These are phyloP conservation scores for Harpalus rubripes DNA, from an alignment of 2,888 invertebrate species.

Conservation along the genomic window DNA sequence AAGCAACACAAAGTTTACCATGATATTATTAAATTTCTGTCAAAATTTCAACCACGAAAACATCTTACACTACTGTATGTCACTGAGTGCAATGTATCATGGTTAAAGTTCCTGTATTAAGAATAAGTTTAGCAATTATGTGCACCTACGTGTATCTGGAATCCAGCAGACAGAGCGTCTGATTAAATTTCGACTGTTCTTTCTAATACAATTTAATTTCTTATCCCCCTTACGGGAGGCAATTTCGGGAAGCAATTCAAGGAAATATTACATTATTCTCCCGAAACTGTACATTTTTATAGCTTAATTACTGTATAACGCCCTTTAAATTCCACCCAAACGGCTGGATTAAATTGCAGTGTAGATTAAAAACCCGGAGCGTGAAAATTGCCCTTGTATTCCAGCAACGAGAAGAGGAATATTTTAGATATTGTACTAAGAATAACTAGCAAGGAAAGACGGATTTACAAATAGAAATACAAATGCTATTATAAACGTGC, in stretches of 20 bases:
- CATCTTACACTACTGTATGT: no score
- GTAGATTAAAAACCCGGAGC: slow-evolving; percentile 75
- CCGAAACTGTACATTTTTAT: slow-evolving; percentile 74
- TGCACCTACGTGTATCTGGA: not conserved
- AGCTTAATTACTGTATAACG: slow-evolving; percentile 76
- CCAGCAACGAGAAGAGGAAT: not conserved
- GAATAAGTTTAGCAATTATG: not conserved
- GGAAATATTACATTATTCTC: slow-evolving; percentile 55
- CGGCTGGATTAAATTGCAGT: slow-evolving; percentile 77
- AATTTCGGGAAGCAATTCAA: slow-evolving; percentile 52
- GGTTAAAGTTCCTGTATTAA: not conserved
- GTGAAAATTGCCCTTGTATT: slow-evolving; percentile 43
- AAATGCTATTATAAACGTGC: no score
- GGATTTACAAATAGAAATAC: no score
- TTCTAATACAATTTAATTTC: slow-evolving; percentile 53
- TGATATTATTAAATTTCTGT: no score
- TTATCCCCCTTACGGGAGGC: slow-evolving; percentile 44
- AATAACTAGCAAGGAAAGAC: no score
- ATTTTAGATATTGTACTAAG: not conserved
- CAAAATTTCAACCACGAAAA: no score
- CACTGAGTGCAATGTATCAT: not conserved
- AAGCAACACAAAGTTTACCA: no score
- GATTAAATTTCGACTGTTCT: slow-evolving; percentile 51
- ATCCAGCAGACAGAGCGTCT: slow-evolving; percentile 11
- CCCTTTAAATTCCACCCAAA: slow-evolving; percentile 76